Evolutionary conservation across 2,113 vertebrate genomes (phyloP).

Genomic region (Pionites leucogaster): DNA sequence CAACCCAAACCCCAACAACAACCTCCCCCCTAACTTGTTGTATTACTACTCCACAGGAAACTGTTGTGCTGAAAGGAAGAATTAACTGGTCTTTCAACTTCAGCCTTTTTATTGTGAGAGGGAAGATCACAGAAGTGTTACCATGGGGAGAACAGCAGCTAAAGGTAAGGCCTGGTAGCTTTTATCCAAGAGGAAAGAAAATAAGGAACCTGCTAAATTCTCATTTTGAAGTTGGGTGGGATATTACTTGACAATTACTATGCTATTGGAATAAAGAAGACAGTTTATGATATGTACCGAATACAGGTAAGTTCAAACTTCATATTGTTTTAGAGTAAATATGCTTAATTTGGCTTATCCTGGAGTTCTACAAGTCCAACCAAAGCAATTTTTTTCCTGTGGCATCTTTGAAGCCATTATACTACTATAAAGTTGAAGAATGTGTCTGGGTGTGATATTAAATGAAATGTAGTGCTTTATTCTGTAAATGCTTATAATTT

Average conservation of each 20-base stretch:
- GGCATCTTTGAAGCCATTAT: not conserved
- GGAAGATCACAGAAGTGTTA: constrained; percentile 54
- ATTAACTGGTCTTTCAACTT: constrained; percentile 67
- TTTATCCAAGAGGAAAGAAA: constrained; percentile 30
- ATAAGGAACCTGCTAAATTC: not conserved
- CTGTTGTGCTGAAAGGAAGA: constrained; percentile 59
- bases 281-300: not conserved
- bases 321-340: not conserved
- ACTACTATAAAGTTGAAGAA: not conserved
- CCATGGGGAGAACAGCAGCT: constrained; percentile 66
- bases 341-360: not conserved
- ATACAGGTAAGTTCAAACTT: not conserved
- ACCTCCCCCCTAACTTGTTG: constrained; percentile 41
- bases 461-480: not conserved
- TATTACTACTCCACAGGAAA: constrained; percentile 64
- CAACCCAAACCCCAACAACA: not conserved
- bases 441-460: not conserved
- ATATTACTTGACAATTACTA: not conserved
- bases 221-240: not conserved
- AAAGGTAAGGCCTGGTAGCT: constrained; percentile 70
- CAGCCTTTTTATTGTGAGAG: constrained; percentile 66
- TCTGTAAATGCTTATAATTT: not conserved
- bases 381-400: not conserved
- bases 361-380: not conserved
- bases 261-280: not conserved